These are phyloP conservation scores for Hirudinaria manillensis DNA, from an alignment of 2,888 invertebrate species.

Conservation along the genomic window DNA sequence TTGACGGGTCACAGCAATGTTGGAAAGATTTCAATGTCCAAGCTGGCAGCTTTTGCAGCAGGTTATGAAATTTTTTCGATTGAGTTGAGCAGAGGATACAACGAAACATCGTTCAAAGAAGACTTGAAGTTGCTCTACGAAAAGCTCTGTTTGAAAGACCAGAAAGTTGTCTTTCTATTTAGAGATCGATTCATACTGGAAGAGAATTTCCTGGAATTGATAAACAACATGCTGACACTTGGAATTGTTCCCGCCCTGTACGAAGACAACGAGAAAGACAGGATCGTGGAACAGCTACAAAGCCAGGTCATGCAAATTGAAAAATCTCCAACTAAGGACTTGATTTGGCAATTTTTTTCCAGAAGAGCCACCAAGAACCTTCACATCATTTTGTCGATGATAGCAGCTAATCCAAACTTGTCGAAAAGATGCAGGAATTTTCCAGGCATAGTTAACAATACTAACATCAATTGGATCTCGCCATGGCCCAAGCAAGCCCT, in stretches of 20 bases:
- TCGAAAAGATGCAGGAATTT: constrained; percentile 80
- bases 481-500: constrained; percentile 87
- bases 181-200: constrained; percentile 69
- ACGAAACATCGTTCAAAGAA: constrained; percentile 73
- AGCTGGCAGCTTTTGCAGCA: constrained; percentile 76
- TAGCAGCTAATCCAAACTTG: constrained; percentile 73
- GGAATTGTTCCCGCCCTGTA: constrained; percentile 81
- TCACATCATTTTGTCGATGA: constrained; percentile 82
- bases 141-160: constrained; percentile 70
- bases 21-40: constrained; percentile 75
- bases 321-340: constrained; percentile 70
- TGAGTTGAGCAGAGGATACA: constrained; percentile 71
- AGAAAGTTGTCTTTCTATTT: constrained; percentile 75
- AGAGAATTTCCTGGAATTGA: constrained; percentile 72
- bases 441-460: constrained; percentile 78
- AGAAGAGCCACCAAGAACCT: constrained; percentile 72
- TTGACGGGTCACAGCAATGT: constrained; percentile 73
- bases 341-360: constrained; percentile 78
- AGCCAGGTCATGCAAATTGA: constrained; percentile 57
- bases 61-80: constrained; percentile 75
- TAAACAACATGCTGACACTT: constrained; percentile 84
- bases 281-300: constrained; percentile 62
- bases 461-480: constrained; percentile 87
- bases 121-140: constrained; percentile 75
- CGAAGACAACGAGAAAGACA: constrained; percentile 80